Base-by-base conservation (phyloP, 2,888 invertebrate species). In the Chrysolina oricalcia region DNA sequence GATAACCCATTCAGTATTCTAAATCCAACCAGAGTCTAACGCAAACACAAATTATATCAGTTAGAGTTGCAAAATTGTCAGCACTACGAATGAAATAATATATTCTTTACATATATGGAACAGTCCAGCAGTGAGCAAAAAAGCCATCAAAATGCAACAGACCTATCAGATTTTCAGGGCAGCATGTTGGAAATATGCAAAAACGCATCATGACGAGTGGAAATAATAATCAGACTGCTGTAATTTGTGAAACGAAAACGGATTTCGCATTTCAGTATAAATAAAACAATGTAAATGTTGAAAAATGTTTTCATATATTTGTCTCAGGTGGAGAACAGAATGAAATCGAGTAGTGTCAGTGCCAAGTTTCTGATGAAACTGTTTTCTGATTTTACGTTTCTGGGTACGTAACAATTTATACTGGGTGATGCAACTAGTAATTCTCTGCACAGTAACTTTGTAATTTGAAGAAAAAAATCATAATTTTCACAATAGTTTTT, bases 31-130 rank as follows among this genome's bases (percentile, higher is more conserved):
- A 13, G 46, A 46, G n/a, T 46, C 2, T 15, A 1, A 46, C 46
- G 46, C n/a, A 6, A 46, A 13, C 46, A 46, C 13, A 46, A 46
- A 46, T n/a, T n/a, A 46, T 23, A 43, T 27, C 50, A n/a, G 15
- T 13, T 21, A 8, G 10, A 74, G 27, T 23, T 66, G 63, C 68
- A 76, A 73, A 73, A 62, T 73, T 56, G 56, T 23, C 69, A 59
- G 69, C 27, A 27, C 2, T 27, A 3, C 2, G 19, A 53, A 72
- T 70, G 70, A 72, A 72, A 72, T 74, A 72, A 77, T 72, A 70
- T 70, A 77, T 70, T 71, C 69, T 71, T 73, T 78, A 77, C 73
- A 73, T 75, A 71, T 78, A 71, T 71, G 70, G 71, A 78, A 75
- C 64, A 72, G 62, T 43, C 8, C 69, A 46, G 48, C 19, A 40